A percentile compares a stretch with the other conserved stretches of the same genome.
Conservation (phyloP, 2,888 invertebrate genomes). For the Cecidostiba fungosa region DNA sequence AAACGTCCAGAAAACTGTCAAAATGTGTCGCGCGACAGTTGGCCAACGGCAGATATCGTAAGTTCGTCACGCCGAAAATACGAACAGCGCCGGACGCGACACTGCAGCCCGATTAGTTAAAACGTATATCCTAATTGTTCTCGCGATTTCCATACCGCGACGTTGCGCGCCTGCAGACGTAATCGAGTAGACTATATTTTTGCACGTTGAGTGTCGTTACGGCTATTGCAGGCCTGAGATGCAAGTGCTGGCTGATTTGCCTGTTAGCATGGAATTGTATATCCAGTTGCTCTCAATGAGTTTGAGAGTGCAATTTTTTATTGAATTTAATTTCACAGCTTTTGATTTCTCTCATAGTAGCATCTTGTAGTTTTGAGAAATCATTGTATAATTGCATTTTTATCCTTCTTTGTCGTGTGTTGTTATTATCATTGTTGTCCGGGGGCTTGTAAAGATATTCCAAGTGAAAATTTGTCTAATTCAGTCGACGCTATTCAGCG, state of each 20-base stretch:
- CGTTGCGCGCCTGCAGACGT: background rate
- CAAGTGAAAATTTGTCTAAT: slow-evolving; percentile 8
- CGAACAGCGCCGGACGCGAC: background rate
- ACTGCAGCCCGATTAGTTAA: background rate
- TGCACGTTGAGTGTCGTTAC: background rate
- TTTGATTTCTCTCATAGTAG: too few species aligned
- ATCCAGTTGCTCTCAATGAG: background rate
- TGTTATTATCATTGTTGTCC: background rate
- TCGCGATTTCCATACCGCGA: slow-evolving; percentile 1
- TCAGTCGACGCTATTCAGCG: background rate
- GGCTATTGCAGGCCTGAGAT: background rate
- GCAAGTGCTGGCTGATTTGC: background rate
- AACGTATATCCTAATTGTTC: slow-evolving; percentile 18
- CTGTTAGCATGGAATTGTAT: slow-evolving; percentile 5
- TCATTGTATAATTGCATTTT: too few species aligned
- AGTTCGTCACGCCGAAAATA: slow-evolving; percentile 4
- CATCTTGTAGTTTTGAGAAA: too few species aligned
- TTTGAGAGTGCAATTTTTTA: too few species aligned
- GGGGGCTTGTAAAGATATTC: background rate
- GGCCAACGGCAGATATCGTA: slow-evolving; percentile 12
- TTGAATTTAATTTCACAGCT: too few species aligned
- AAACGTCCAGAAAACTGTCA: slow-evolving; percentile 31
- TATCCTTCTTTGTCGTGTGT: background rate
- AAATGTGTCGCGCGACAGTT: slow-evolving; percentile 9
- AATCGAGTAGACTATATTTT: background rate